Percentiles rank a stretch among this genome's conserved stretches.
These are phyloP conservation scores for Ctenodactylus gundi DNA, from an alignment of 2,113 vertebrate genomes.

Conservation along the genomic window DNA sequence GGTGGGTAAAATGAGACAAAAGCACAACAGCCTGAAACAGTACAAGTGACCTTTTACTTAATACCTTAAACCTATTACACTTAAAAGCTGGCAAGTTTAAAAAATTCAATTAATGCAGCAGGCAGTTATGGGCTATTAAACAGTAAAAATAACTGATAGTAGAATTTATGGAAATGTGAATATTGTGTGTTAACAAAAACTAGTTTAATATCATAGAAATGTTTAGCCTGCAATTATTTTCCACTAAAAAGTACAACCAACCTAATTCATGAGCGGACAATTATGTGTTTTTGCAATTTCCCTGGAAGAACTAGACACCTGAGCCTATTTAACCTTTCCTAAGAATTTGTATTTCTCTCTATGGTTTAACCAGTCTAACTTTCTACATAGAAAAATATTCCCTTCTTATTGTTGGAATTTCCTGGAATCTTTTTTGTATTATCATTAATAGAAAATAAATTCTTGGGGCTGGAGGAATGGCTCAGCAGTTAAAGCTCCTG, in stretches of 20 bases:
- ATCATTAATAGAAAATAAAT: conserved; percentile 26
- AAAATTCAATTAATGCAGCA: conserved; percentile 57
- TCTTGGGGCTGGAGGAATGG: too few relatives aligned
- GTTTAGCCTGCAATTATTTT: conserved; percentile 48
- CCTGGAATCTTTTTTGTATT: not conserved
- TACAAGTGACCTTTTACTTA: conserved; percentile 74
- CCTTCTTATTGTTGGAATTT: not conserved
- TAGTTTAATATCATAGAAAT: conserved; percentile 43
- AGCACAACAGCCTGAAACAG: conserved; percentile 72
- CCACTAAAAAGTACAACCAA: not conserved
- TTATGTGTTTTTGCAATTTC: not conserved
- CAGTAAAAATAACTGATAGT: conserved; percentile 30
- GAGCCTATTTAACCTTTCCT: conserved; percentile 6
- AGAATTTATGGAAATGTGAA: not conserved
- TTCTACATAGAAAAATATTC: conserved; percentile 19
- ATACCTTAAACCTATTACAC: conserved; percentile 5
- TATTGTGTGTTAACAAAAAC: conserved; percentile 2
- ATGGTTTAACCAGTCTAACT: not conserved
- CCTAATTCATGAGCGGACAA: not conserved
- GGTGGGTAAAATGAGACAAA: conserved; percentile 76
- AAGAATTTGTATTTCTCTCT: not conserved
- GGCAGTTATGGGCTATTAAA: conserved; percentile 18
- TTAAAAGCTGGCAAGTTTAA: conserved; percentile 59
- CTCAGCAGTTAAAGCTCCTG: too few relatives aligned
- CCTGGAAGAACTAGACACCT: not conserved